Evolutionary conservation across 2,888 invertebrate genomes (phyloP), one percentile per base, ranked within the genome.

Genomic region (Heliconius cydno): DNA sequence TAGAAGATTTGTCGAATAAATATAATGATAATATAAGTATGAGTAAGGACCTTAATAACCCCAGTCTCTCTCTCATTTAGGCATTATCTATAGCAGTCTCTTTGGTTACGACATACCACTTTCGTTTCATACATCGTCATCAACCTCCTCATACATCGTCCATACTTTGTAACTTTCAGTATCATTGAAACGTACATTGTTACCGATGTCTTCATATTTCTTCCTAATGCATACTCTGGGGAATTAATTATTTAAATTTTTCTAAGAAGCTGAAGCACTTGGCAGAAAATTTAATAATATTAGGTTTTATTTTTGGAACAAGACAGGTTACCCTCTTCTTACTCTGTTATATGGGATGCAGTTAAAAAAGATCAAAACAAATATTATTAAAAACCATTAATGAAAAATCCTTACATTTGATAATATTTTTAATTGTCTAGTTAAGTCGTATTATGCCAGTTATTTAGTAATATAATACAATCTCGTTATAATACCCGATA

Each of bases 401-500:
- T 7, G 52, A 52, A 0, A 2, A 52, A 19, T 22, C 0, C 46
- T 46, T 46, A 52, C 7, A 52, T 52, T 72, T 52, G 28, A n/a
- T 22, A 22, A 12, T n/a, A 68, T 0, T 19, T 25, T 41, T 41
- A 52, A 72, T 22, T 15, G 30, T 30, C 57, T 57, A 70, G 5
- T 70, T 0, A n/a, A 25, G 9, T 41, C 38, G 25, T 38, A 41
- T 70, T 41, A 46, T 46, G 41, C 25, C 19, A 70, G 13, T 46
- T 70, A 46, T 46, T 46, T 1, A 38, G 13, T 57, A 72, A 73
- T 73, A 73, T 6, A 34, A 57, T 13, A 73, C 28, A 28, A 75
- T 75, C 41, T 65, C 65, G 13, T 28, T 63, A 65, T 75, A 46
- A 66, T 66, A 66, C 41, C 66, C 65, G 41, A 60, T 73, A 73